Percentiles rank a stretch among this genome's conserved stretches.
Conservation (phyloP, 2,888 invertebrate genomes). For the Muscina levida region DNA sequence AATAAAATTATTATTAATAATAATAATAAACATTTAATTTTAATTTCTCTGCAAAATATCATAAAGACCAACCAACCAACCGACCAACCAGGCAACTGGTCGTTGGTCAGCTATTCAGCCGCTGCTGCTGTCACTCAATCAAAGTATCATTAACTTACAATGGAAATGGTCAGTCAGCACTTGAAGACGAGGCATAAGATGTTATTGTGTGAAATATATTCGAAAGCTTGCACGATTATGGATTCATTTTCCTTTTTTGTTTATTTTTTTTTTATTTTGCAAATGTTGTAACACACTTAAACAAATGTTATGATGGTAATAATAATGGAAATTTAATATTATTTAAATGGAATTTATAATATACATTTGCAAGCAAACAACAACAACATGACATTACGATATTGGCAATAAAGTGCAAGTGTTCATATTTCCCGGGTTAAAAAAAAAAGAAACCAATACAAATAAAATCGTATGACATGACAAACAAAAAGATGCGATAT, state of each 20-base stretch:
- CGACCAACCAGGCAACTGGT: not conserved
- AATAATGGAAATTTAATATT: conserved; percentile 22
- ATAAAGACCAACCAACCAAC: not conserved
- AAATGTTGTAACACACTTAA: not conserved
- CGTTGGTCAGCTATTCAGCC: not conserved
- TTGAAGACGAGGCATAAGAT: too few species aligned
- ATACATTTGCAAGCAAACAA: not conserved
- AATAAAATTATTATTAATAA: not conserved
- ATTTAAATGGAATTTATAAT: too few species aligned
- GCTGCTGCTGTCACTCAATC: conserved; percentile 1
- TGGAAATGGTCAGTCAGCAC: not conserved
- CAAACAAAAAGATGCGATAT: not conserved
- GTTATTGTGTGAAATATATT: too few species aligned
- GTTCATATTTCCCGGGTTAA: not conserved
- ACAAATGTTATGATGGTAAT: not conserved
- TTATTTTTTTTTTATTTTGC: not conserved
- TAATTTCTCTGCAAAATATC: conserved; percentile 24
- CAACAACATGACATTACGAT: not conserved
- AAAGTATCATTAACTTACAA: conserved; percentile 11
- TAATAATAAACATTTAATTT: conserved; percentile 16
- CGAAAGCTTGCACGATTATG: too few species aligned
- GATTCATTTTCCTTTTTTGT: too few species aligned
- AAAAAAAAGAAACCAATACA: not conserved
- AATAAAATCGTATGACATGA: not conserved
- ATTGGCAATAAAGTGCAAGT: not conserved